Evolutionary conservation across 2,113 vertebrate species (phyloP).

Genomic region (Felis chaus): DNA sequence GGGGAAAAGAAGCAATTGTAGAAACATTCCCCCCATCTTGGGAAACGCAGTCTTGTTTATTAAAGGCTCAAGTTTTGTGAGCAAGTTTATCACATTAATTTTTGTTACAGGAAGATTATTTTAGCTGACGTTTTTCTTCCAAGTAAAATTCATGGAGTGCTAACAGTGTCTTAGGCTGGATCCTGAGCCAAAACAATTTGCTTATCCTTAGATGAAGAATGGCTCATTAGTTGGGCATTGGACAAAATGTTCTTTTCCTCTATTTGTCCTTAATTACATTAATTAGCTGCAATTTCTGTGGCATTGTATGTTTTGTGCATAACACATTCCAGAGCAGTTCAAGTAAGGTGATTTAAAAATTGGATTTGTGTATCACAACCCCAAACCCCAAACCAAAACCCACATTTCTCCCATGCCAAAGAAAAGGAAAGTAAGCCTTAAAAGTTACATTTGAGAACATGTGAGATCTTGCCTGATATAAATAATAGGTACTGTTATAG

Average conservation of each 20-base stretch:
- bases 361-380: conserved; percentile 52
- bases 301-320: conserved; percentile 48
- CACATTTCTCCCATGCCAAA: conserved; percentile 17
- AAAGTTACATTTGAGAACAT: conserved; percentile 33
- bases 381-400: conserved; percentile 18
- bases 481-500: background rate
- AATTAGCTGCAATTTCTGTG: conserved; percentile 61
- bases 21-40: conserved; percentile 38
- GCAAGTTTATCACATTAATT: conserved; percentile 61
- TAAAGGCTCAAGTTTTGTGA: conserved; percentile 65
- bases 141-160: conserved; percentile 62
- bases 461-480: conserved; percentile 17
- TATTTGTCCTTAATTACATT: conserved; percentile 65
- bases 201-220: conserved; percentile 58
- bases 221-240: conserved; percentile 54
- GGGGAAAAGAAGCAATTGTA: conserved; percentile 40
- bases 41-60: conserved; percentile 59
- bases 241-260: conserved; percentile 65
- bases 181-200: conserved; percentile 59
- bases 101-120: conserved; percentile 62
- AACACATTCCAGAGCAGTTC: conserved; percentile 59
- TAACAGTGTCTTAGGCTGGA: conserved; percentile 47
- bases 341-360: conserved; percentile 59
- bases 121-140: conserved; percentile 59
- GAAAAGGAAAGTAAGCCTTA: conserved; percentile 4